Evolutionary conservation across 2,113 vertebrate species (phyloP).

Genomic region (human): GRCh38 chr4:135787001-135787500

Average conservation of each 20-base stretch:
- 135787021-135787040: no score
- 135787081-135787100: not conserved
- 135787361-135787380: not conserved
- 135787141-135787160: not conserved
- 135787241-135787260: no score
- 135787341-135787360: not conserved
- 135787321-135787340: accelerated
- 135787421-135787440: not conserved
- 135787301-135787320: not conserved
- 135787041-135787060: not conserved
- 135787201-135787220: not conserved
- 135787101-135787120: not conserved
- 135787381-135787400: accelerated
- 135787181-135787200: not conserved
- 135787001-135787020: not conserved
- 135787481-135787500: not conserved
- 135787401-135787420: not conserved
- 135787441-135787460: not conserved
- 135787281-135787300: no score
- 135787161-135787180: not conserved
- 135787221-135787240: not conserved
- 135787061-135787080: not conserved
- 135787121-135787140: not conserved
- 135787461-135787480: not conserved
- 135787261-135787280: not conserved